Evolutionary conservation across 92 coral and sea anemone genomes (phyloP).

Genomic region (Ricordea florida): DNA sequence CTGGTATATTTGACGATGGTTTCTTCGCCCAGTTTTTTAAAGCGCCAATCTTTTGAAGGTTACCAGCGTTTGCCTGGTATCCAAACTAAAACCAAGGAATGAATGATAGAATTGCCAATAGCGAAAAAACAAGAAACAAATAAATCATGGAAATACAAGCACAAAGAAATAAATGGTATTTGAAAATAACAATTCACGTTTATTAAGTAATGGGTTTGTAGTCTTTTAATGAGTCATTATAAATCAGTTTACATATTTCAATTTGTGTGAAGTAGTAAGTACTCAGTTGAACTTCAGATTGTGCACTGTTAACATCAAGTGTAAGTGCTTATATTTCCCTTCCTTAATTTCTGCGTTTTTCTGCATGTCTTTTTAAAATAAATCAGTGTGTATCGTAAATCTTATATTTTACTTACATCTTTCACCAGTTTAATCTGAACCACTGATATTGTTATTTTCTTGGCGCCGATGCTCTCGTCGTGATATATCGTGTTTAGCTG

Average conservation of each 20-base stretch:
- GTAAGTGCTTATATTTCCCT: no score
- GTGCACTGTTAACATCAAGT: no score
- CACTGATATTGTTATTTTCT: slow-evolving; percentile 62
- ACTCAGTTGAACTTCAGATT: no score
- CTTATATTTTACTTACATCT: slow-evolving; percentile 48
- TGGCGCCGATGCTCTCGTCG: slow-evolving; percentile 63
- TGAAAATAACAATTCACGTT: no score
- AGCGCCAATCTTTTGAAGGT: background rate
- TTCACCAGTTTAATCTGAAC: slow-evolving; percentile 53
- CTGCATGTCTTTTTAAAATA: no score
- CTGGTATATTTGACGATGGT: slow-evolving; percentile 13
- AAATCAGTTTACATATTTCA: no score
- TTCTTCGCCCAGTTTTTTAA: background rate
- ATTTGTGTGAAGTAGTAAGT: no score
- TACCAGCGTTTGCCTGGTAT: slow-evolving; percentile 14
- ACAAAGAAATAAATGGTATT: no score
- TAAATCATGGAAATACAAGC: background rate
- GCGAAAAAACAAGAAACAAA: background rate
- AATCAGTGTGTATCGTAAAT: no score
- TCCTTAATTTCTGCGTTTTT: no score
- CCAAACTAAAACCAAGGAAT: slow-evolving; percentile 47
- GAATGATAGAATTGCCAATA: background rate
- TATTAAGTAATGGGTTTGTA: no score
- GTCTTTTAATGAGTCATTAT: no score
- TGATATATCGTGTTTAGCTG: slow-evolving; percentile 72